These are phyloP conservation scores for Phenganax marumi DNA, from an alignment of 92 coral and sea anemone genomes.

Conservation along the genomic window DNA sequence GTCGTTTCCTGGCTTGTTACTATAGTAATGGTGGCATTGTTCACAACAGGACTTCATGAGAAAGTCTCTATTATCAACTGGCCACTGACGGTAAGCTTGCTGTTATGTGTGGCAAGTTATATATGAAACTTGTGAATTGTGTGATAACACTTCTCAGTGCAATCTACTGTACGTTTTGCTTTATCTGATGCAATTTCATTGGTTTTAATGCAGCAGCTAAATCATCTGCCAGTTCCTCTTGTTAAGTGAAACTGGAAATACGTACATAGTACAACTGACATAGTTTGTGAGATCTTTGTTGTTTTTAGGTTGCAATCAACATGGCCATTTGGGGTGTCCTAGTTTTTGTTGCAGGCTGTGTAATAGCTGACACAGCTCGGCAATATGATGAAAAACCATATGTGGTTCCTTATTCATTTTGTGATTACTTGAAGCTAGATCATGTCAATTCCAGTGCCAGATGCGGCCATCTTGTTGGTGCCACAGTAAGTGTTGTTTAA, in stretches of 20 bases:
- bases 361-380: slow-evolving; percentile 6
- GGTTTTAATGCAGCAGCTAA: no score
- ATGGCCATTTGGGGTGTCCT: slow-evolving; percentile 14
- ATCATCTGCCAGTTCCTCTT: no score
- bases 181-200: no score
- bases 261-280: no score
- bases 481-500: not conserved
- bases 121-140: not conserved
- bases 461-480: slow-evolving; percentile 20
- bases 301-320: slow-evolving; percentile 13
- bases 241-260: no score
- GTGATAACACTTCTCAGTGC: no score
- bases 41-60: slow-evolving; percentile 33
- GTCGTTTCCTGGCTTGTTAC: slow-evolving; percentile 19
- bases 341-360: slow-evolving; percentile 5
- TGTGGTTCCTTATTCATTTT: not conserved
- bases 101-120: not conserved
- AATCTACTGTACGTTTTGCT: no score
- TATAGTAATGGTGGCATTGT: not conserved
- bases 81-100: slow-evolving; percentile 16
- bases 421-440: not conserved
- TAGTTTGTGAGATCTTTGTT: no score
- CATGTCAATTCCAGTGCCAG: not conserved
- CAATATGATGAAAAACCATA: not conserved
- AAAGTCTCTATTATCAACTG: slow-evolving; percentile 22